Base-by-base conservation (phyloP, 2,113 vertebrate genomes). In the Cynopterus brachyotis region DNA sequence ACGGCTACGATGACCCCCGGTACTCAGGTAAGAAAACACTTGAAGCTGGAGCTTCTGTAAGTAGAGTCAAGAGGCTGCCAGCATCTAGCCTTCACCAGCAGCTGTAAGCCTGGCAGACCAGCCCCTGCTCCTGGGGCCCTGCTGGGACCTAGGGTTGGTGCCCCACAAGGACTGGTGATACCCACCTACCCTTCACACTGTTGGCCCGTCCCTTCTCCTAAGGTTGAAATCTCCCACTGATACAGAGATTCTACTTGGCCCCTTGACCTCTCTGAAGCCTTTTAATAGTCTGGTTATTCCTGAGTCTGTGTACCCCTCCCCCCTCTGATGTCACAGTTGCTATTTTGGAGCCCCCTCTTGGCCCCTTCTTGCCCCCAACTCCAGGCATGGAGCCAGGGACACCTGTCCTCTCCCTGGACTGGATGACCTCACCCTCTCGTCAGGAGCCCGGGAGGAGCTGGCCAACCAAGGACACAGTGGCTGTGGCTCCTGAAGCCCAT, bases 261-360 rank as follows among this genome's bases (percentile, higher is more conserved):
- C 92, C 97, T 86, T 97, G 95, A 97, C 95, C 97, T 97, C 95
- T 72, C 94, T 89, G 69, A 64, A 94, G 59, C 89, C 97, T 97
- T 97, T 98, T 95, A 98, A 97, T 96, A 98, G 97, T 92, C 75
- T 16, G 60, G 94, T 96, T 97, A 98, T 96, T 97, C 96, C 97
- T 98, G 91, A 94, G 86, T 89, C 85, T 94, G 4, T 2, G 24
- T 62, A 89, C 94, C 84, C 95, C 78, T 89, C 97, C 96, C 90
- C 85, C 87, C 94, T 79, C 91, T 97, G 97, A 97, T 91, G 82
- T 97, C 97, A 97, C 91, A 62, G 93, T 91, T 97, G 89, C 98
- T 98, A 97, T 98, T 98, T 96, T 97, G 59, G 93, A 96, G 80
- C 45, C 95, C 93, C 89, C 92, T 94, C 62, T n/a, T 69, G 78